phyloP scores from a whole-genome alignment of 2,888 invertebrate species.

The Timema cristinae region DNA sequence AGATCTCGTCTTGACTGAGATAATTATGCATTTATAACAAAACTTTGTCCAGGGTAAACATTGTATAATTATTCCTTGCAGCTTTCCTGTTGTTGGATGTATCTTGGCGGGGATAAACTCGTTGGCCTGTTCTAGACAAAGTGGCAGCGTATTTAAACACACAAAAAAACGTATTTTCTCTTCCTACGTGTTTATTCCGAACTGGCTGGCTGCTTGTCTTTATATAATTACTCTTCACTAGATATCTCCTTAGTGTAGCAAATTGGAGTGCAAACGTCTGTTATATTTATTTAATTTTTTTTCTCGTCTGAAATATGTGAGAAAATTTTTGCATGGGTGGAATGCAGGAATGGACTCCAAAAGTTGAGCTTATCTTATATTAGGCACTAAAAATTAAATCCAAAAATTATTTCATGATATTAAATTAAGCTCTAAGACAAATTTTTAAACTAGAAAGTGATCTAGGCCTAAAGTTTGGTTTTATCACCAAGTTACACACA shows the following conservation, averaged over 20 bases:
- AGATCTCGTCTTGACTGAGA: slow-evolving; percentile 16
- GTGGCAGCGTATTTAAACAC: slow-evolving; percentile 31
- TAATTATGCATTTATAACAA: slow-evolving; percentile 28
- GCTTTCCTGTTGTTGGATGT: slow-evolving; percentile 34
- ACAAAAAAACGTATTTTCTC: slow-evolving; percentile 32
- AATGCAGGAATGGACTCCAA: slow-evolving; percentile 22
- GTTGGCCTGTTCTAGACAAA: slow-evolving; percentile 32
- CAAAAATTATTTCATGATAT: no score
- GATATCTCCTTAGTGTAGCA: slow-evolving; percentile 33
- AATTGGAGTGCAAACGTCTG: slow-evolving; percentile 33
- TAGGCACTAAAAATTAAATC: neutral
- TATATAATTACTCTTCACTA: slow-evolving; percentile 32
- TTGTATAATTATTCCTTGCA: slow-evolving; percentile 33
- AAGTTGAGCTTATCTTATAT: no score
- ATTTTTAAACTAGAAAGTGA: no score
- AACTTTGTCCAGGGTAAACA: slow-evolving; percentile 32
- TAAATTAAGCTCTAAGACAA: no score
- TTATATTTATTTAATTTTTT: slow-evolving; percentile 27
- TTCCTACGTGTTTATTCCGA: slow-evolving; percentile 32
- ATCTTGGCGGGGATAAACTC: slow-evolving; percentile 32
- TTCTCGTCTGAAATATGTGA: slow-evolving; percentile 30
- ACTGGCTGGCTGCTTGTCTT: slow-evolving; percentile 34
- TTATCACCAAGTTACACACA: no score
- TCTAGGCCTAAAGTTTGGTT: no score
- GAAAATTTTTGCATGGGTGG: slow-evolving; percentile 28